Percentiles rank a stretch among this genome's conserved stretches.
Evolutionary conservation across 2,888 invertebrate species (phyloP).

Genomic region (Nezara viridula): DNA sequence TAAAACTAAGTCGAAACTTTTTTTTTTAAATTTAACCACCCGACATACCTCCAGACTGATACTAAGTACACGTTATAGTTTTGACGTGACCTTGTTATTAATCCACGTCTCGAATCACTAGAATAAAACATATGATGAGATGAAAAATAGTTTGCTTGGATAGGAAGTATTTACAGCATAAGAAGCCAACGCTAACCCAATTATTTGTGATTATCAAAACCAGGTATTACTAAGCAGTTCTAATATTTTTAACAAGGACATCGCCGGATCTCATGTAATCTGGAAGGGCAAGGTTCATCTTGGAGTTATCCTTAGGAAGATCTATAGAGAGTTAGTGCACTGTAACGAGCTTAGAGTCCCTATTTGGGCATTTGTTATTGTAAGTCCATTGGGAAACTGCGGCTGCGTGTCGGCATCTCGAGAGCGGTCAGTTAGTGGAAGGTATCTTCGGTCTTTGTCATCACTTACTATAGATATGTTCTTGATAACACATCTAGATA

Average conservation of each 20-base stretch:
- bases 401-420: background rate
- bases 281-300: background rate
- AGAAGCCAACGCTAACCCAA: too few relatives aligned
- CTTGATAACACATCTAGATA: background rate
- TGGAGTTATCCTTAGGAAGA: background rate
- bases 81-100: too few relatives aligned
- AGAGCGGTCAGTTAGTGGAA: background rate
- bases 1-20: too few relatives aligned
- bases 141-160: too few relatives aligned
- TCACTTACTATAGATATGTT: background rate
- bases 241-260: background rate
- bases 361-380: conserved; percentile 34
- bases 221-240: background rate
- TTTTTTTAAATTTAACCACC: too few relatives aligned
- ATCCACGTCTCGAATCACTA: too few relatives aligned
- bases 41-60: too few relatives aligned
- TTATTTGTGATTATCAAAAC: background rate
- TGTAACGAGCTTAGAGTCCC: background rate
- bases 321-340: background rate
- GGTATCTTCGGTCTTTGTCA: background rate
- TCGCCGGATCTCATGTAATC: background rate
- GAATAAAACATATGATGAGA: too few relatives aligned
- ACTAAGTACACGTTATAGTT: too few relatives aligned
- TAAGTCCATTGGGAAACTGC: background rate
- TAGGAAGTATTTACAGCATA: too few relatives aligned